Evolutionary conservation across 1,140 invertebrate genomes (phyloP), one percentile per base, ranked within the genome.

Genomic region (Drosophila miranda): DNA sequence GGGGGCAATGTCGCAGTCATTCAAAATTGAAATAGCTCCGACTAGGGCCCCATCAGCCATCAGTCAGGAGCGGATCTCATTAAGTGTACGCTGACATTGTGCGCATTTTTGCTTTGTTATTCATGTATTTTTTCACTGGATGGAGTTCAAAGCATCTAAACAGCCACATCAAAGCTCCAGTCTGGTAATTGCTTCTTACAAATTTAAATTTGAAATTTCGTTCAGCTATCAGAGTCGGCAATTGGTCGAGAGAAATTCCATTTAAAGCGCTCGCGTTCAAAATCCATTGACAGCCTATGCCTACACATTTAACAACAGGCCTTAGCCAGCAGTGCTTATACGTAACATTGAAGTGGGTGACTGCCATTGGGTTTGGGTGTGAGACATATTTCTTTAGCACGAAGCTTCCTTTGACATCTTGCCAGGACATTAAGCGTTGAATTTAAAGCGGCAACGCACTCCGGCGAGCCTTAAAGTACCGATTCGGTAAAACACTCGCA

Each of bases 131-230:
- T 50, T 50, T 42, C 21, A 46, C 26, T 30, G 56, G n/a, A 16
- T 30, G 45, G 59, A 84, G 66, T 78, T 83, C 80, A 80, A 80
- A 84, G 76, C 59, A 43, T 48, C 42, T 28, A 45, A 55, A 46
- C 52, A 69, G 72, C 80, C 80, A 84, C 80, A 84, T 84, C 80
- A 84, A 84, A 84, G 80, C 41, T 21, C 11, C 43, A 30, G 21
- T 43, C 53, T 49, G 42, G 54, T 84, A 84, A 84, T 83, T 83
- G 80, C 80, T 64, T 72, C 42, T 41, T 43, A 69, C 61, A 83
- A 71, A 67, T 78, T 78, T 63, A 45, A 76, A 79, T 75, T 75
- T 75, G 52, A 28, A 68, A 49, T 34, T 38, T 21, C 28, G 30
- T 55, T 64, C 34, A 30, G 16, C 49, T 49, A n/a, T 8, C 49